Percentiles rank a stretch among this genome's conserved stretches.
Evolutionary conservation across 2,797 vertebrate species (phyloP).

Genomic region (Thunnus albacares): DNA sequence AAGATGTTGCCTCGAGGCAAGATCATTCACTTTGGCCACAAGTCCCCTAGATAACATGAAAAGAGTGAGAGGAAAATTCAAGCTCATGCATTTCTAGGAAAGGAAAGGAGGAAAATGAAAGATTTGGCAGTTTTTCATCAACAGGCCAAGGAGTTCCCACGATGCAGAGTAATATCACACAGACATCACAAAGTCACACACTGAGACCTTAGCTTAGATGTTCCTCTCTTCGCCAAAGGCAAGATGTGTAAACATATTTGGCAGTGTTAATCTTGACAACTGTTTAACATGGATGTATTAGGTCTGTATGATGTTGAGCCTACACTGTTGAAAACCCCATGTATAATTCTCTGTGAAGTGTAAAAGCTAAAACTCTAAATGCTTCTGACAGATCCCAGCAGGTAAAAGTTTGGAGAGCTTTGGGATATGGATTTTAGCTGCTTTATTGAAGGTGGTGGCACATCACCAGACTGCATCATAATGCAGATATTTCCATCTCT

Average conservation of each 20-base stretch:
- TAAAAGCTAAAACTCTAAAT: slow-evolving; percentile 81
- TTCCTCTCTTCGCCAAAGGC: slow-evolving; percentile 60
- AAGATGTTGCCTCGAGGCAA: slow-evolving; percentile 69
- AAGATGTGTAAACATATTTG: slow-evolving; percentile 81
- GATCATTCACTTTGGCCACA: slow-evolving; percentile 72
- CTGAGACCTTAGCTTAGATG: slow-evolving; percentile 64
- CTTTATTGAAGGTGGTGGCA: slow-evolving; percentile 73
- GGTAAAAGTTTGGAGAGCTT: slow-evolving; percentile 85
- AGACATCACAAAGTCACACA: slow-evolving; percentile 60
- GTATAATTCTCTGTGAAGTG: slow-evolving; percentile 88
- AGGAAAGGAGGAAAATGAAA: slow-evolving; percentile 53
- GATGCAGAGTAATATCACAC: slow-evolving; percentile 61
- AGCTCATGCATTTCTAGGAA: slow-evolving; percentile 28
- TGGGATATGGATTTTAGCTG: slow-evolving; percentile 77
- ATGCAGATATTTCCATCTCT: slow-evolving; percentile 64
- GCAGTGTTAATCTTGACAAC: slow-evolving; percentile 85
- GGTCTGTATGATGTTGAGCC: slow-evolving; percentile 78
- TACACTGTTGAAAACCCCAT: slow-evolving; percentile 79
- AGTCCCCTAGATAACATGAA: slow-evolving; percentile 69
- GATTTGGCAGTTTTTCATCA: slow-evolving; percentile 66
- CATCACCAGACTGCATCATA: slow-evolving; percentile 70
- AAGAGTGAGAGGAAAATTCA: slow-evolving; percentile 43
- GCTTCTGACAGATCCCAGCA: slow-evolving; percentile 86
- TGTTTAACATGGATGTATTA: slow-evolving; percentile 84
- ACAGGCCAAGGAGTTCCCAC: slow-evolving; percentile 50